A percentile compares a stretch with the other conserved stretches of the same genome.
Evolutionary conservation across 1,140 invertebrate genomes (phyloP).

Genomic region (Leptinotarsa lineolata): DNA sequence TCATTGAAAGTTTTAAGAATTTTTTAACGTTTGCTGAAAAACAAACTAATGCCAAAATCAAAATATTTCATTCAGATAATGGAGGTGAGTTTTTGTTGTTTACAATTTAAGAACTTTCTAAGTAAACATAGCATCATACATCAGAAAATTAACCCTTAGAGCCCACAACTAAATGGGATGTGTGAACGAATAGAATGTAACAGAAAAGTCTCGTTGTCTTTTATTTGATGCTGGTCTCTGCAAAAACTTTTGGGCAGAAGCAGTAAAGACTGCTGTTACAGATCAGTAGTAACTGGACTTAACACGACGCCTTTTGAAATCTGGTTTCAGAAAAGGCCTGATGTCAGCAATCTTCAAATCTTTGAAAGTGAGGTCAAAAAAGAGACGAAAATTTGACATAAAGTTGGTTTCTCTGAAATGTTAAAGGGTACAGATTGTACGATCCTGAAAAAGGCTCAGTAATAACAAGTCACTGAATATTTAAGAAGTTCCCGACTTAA

Average conservation of each 20-base stretch:
- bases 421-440: conserved; percentile 40
- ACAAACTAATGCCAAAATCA: conserved; percentile 44
- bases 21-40: conserved; percentile 48
- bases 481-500: conserved; percentile 9
- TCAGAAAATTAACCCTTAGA: conserved; percentile 47
- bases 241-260: conserved; percentile 56
- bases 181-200: conserved; percentile 55
- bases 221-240: conserved; percentile 49
- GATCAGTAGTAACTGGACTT: conserved; percentile 33
- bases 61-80: conserved; percentile 45
- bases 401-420: conserved; percentile 49
- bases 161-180: conserved; percentile 56
- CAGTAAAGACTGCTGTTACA: conserved; percentile 54
- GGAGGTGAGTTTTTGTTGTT: conserved; percentile 45
- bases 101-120: conserved; percentile 43
- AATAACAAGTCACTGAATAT: conserved; percentile 12
- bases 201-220: conserved; percentile 53
- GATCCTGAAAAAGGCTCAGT: conserved; percentile 16
- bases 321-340: conserved; percentile 28
- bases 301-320: conserved; percentile 28
- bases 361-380: conserved; percentile 48
- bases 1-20: conserved; percentile 41
- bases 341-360: conserved; percentile 42
- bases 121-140: conserved; percentile 42
- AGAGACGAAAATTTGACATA: conserved; percentile 43